phyloP scores from a whole-genome alignment of 2,888 invertebrate genomes.

The Boloria euphrosyne region DNA sequence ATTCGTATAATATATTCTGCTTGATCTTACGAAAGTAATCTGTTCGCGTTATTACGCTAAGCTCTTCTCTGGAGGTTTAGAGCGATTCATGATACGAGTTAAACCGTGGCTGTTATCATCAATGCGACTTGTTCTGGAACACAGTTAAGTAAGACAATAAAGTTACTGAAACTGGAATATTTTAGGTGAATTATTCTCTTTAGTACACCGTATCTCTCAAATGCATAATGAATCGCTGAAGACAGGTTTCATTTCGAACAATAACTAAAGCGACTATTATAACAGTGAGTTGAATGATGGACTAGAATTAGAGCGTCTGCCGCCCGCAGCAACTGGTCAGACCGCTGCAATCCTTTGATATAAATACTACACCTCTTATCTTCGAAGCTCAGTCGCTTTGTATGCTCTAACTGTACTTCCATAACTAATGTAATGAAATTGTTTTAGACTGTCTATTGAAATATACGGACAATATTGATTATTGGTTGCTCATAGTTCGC shows the following conservation, averaged over 20 bases:
- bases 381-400: constrained; percentile 40
- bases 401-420: constrained; percentile 6
- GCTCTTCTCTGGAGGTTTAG: neutral
- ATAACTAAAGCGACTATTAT: constrained; percentile 29
- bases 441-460: neutral
- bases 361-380: constrained; percentile 50
- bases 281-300: constrained; percentile 26
- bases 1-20: neutral
- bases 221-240: constrained; percentile 13
- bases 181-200: constrained; percentile 4
- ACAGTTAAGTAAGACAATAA: constrained; percentile 2
- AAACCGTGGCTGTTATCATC: neutral
- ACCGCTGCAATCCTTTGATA: constrained; percentile 56
- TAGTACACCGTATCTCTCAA: constrained; percentile 1
- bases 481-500: constrained; percentile 1
- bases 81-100: neutral
- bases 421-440: constrained; percentile 7
- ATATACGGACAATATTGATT: neutral
- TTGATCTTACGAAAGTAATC: neutral
- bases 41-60: constrained; percentile 1
- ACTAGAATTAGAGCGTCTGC: constrained; percentile 32
- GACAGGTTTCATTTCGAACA: constrained; percentile 23
- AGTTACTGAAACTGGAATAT: constrained; percentile 3
- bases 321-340: constrained; percentile 37
- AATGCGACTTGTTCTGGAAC: constrained; percentile 8